phyloP scores from a whole-genome alignment of 1,140 invertebrate genomes.

The Rhopalosiphum padi region DNA sequence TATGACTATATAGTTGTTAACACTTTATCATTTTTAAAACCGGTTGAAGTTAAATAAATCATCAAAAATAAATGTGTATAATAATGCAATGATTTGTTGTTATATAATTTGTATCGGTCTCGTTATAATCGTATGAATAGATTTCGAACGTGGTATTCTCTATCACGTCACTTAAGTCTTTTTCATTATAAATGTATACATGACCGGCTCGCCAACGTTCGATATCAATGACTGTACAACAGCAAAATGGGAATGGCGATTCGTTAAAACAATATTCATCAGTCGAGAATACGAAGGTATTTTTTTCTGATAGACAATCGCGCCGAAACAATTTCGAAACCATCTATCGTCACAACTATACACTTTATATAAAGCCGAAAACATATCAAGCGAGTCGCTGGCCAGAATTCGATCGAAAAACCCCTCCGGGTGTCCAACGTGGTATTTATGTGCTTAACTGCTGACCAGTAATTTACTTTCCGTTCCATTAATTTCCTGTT shows the following conservation, averaged over 20 bases:
- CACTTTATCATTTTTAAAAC: too few relatives aligned
- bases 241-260: neutral
- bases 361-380: neutral
- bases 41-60: too few relatives aligned
- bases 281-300: neutral
- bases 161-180: neutral
- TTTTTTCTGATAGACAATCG: neutral
- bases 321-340: neutral
- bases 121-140: neutral
- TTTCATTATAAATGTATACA: neutral
- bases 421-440: neutral
- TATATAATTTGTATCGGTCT: neutral
- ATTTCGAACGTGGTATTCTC: neutral
- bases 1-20: too few relatives aligned
- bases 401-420: neutral
- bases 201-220: neutral
- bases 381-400: neutral
- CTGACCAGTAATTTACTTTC: constrained; percentile 1
- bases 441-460: neutral
- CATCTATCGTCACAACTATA: neutral
- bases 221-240: neutral
- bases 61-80: neutral
- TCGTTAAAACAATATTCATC: neutral
- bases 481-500: constrained; percentile 17
- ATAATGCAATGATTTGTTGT: neutral